Conservation (phyloP, 2,888 invertebrate genomes). For the Athetis lepigone region DNA sequence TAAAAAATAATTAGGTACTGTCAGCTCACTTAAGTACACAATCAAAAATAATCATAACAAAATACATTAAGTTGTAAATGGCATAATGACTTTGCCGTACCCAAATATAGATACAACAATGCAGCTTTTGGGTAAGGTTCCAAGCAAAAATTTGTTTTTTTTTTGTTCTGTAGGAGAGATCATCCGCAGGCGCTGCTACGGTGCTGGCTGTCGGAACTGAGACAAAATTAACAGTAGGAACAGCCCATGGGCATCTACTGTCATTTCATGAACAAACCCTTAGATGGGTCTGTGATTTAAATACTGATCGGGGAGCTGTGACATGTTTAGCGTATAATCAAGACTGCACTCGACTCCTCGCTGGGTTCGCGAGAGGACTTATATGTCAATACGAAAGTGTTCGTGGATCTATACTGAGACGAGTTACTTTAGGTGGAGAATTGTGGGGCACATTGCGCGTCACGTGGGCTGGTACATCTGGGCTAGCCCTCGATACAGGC, state of each 20-base stretch:
- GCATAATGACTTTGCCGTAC: too few species aligned
- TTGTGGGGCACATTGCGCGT: conserved; percentile 86
- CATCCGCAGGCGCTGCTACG: conserved; percentile 97
- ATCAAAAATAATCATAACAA: too few species aligned
- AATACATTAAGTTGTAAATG: too few species aligned
- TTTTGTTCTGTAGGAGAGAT: conserved; percentile 92
- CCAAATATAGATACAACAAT: too few species aligned
- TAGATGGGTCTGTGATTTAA: conserved; percentile 95
- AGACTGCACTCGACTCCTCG: conserved; percentile 96
- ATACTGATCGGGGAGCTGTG: conserved; percentile 94
- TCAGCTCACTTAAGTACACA: too few species aligned
- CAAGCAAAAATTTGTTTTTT: conserved; percentile 4
- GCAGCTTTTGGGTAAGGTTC: too few species aligned
- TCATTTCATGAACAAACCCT: conserved; percentile 94
- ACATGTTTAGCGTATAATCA: conserved; percentile 96
- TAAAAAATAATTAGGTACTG: too few species aligned
- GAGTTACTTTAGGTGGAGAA: conserved; percentile 87
- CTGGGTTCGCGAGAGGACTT: conserved; percentile 94
- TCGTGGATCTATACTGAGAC: conserved; percentile 89
- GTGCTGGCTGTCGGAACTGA: conserved; percentile 93
- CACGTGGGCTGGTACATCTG: conserved; percentile 86
- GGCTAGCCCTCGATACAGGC: conserved; percentile 94
- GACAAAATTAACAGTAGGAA: conserved; percentile 97
- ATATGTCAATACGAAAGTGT: conserved; percentile 97
- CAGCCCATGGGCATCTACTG: conserved; percentile 97